phyloP scores from a whole-genome alignment of 2,113 vertebrate species.

The Calyptomena viridis region DNA sequence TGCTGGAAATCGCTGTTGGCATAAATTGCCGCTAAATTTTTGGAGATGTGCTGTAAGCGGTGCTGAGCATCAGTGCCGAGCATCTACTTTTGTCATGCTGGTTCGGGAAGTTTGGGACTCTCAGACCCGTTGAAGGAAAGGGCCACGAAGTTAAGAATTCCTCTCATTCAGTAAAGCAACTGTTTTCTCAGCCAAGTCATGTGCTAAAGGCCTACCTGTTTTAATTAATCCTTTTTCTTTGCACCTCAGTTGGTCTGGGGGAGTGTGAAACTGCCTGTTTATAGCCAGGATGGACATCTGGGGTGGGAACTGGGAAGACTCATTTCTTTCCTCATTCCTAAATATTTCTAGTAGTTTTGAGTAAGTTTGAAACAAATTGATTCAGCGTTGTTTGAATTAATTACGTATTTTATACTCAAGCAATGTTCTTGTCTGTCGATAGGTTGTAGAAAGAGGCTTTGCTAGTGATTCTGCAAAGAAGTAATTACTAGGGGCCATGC shows the following conservation, averaged over 20 bases:
- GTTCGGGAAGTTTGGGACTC: accelerated
- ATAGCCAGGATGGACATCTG: not conserved
- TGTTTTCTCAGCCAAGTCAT: not conserved
- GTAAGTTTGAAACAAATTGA: not conserved
- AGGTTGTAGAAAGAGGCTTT: not conserved
- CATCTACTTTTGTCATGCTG: accelerated
- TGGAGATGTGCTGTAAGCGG: accelerated
- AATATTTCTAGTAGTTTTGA: not conserved
- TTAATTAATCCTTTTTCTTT: not conserved
- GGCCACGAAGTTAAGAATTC: not conserved
- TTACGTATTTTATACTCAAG: not conserved
- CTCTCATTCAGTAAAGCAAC: not conserved
- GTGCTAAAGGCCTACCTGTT: not conserved
- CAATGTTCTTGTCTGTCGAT: not conserved
- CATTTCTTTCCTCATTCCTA: not conserved
- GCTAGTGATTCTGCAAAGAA: not conserved
- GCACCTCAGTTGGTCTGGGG: not conserved
- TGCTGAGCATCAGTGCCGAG: not conserved
- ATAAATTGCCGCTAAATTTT: not conserved
- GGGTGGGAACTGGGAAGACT: not conserved
- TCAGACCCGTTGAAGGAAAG: accelerated
- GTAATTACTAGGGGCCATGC: not conserved
- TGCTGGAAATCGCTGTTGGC: not conserved
- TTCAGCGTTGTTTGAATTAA: not conserved
- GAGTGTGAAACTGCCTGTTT: not conserved